Base-by-base conservation (phyloP, 2,888 invertebrate species). In the Crossocerus cetratus region DNA sequence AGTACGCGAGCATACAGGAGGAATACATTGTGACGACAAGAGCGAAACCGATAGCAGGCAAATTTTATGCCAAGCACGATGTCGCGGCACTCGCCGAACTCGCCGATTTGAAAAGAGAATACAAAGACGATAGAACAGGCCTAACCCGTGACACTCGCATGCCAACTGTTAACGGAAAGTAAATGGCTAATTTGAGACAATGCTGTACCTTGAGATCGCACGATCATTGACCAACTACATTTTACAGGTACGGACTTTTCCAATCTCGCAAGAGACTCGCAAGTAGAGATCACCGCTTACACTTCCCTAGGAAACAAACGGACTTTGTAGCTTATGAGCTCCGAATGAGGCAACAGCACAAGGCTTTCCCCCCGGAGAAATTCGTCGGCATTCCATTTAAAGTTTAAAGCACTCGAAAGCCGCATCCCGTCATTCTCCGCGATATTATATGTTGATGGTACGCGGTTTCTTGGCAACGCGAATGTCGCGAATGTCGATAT, bases 31-130 rank as follows among this genome's bases (percentile, higher is more conserved):
- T 85, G 2, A 75, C 83, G 4, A 69, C 73, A 2, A 73, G 69
- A 22, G 69, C 77, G 20, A 77, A 84, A 61, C 62, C 84, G 8
- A 68, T 89, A 3, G 86, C 89, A 2, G 80, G 81, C 11, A 89
- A 89, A 68, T 89, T 89, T 77, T 90, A 90, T 60, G 86, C 89
- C 2, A 86, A 71, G 70, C 88, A 88, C 63, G 89, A 90, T 2
- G 80, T 74, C 5, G 45, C 70, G 1, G 8, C 11, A n/a, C 65
- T 53, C 13, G 73, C 81, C 13, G 68, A 87, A 63, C 87, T 82
- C 61, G 54, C 88, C 0, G 69, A 84, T 61, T 67, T 89, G 3
- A 83, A 32, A 8, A 32, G 32, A 32, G 3, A n/a, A 11, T 49
- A 49, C 49, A 49, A 16, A 49, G 13, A 16, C 16, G 14, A 16